These are phyloP conservation scores for Chironomus riparius DNA, from an alignment of 2,888 invertebrate species.

Conservation along the genomic window DNA sequence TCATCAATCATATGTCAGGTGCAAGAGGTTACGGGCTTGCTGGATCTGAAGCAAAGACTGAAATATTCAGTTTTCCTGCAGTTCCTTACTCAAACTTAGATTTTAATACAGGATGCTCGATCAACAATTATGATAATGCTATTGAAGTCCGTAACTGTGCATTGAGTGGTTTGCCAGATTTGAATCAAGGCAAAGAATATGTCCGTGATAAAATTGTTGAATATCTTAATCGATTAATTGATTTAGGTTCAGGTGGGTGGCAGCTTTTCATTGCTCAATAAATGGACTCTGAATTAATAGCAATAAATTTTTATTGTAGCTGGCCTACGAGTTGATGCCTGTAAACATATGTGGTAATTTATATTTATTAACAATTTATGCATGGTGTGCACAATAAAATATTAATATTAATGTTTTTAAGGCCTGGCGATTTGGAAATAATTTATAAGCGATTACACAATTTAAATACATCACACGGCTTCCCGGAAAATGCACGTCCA, in stretches of 20 bases:
- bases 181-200: constrained; percentile 56
- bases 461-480: constrained; percentile 45
- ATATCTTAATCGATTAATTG: constrained; percentile 44
- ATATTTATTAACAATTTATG: too few relatives aligned
- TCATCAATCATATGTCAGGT: constrained; percentile 80
- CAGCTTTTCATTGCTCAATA: too few relatives aligned
- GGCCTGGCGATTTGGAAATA: constrained; percentile 45
- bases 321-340: constrained; percentile 48
- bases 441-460: constrained; percentile 46
- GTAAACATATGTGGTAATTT: constrained; percentile 46
- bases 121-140: constrained; percentile 43
- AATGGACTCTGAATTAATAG: constrained; percentile 32
- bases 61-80: constrained; percentile 47
- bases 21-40: constrained; percentile 31
- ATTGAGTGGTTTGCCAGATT: constrained; percentile 44
- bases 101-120: constrained; percentile 47
- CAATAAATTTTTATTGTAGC: constrained; percentile 43
- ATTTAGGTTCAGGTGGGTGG: constrained; percentile 61
- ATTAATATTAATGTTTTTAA: too few relatives aligned
- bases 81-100: constrained; percentile 49
- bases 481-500: constrained; percentile 44
- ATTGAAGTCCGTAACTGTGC: neutral
- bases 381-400: too few relatives aligned
- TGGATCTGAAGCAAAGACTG: constrained; percentile 42
- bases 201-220: constrained; percentile 52